Conservation (phyloP, 2,797 vertebrate species). For the Poecilia picta region DNA sequence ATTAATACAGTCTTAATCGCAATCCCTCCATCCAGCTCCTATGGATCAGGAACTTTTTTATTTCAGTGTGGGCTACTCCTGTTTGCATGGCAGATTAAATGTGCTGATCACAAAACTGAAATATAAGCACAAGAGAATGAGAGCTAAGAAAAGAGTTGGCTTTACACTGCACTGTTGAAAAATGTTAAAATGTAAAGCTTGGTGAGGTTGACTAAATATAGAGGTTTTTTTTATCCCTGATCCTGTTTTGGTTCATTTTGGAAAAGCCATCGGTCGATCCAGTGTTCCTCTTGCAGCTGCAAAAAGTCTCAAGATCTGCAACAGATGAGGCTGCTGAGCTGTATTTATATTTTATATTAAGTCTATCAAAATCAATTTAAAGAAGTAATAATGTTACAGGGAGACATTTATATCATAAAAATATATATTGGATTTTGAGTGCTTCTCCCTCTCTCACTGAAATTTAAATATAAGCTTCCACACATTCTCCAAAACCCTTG, state of each 20-base stretch:
- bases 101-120: slow-evolving; percentile 66
- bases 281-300: background rate
- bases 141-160: slow-evolving; percentile 11
- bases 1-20: slow-evolving; percentile 89
- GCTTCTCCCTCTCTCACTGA: background rate
- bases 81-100: slow-evolving; percentile 82
- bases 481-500: background rate
- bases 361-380: too few species aligned
- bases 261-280: background rate
- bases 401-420: too few species aligned
- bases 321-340: background rate
- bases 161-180: slow-evolving; percentile 27
- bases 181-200: background rate
- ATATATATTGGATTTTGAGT: too few species aligned
- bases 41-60: slow-evolving; percentile 82
- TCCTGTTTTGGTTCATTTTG: background rate
- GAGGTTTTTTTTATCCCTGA: background rate
- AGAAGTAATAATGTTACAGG: too few species aligned
- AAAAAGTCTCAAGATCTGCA: background rate
- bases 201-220: background rate
- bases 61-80: slow-evolving; percentile 79
- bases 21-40: slow-evolving; percentile 81
- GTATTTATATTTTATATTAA: background rate
- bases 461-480: background rate
- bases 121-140: slow-evolving; percentile 41